Base-by-base conservation (phyloP, 2,888 invertebrate genomes). In the Drosophila kanekoi region DNA sequence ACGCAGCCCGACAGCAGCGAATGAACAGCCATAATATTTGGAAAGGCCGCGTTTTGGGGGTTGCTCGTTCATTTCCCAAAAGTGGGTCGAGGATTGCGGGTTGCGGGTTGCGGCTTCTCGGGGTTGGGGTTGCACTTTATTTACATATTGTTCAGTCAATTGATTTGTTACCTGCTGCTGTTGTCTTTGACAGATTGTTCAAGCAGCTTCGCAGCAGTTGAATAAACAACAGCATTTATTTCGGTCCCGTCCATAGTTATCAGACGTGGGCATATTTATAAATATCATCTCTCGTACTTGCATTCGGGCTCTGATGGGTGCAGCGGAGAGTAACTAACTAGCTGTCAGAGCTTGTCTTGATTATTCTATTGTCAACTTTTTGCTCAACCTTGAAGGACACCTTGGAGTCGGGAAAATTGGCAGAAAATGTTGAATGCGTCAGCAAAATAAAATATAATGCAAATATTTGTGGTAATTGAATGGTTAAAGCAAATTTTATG, bases 71-170 rank as follows among this genome's bases (percentile, higher is more conserved):
- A 23, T 2, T 14, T 43, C 33, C 5, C 37, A 16, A 14, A 10
- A 35, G 35, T 11, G 35, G 35, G 0, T 35, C 14, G 10, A 10
- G 41, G 11, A 6, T 28, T 28, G 28, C 28, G 28, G 41, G 13
- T 4, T 41, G 41, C 5, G 16, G 41, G 16, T 40, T 40, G n/a
- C n/a, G 11, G 41, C 10, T 3, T 40, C 14, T 6, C 6, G 40
- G 41, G 41, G 18, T 18, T 32, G 23, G 11, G 20, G 64, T 16
- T 72, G 79, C 79, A 56, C 81, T 77, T 79, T 85, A 88, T 85
- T 85, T 85, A 85, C 85, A 85, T 88, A 86, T 84, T 85, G 85
- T 52, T 81, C 87, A 88, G 81, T 87, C 85, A 88, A 85, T 85
- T 85, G 89, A 75, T 85, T 87, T 88, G 87, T 73, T 85, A 87